Evolutionary conservation across 2,888 invertebrate genomes (phyloP), one percentile per base, ranked within the genome.

Genomic region (Drosophila bunnanda): DNA sequence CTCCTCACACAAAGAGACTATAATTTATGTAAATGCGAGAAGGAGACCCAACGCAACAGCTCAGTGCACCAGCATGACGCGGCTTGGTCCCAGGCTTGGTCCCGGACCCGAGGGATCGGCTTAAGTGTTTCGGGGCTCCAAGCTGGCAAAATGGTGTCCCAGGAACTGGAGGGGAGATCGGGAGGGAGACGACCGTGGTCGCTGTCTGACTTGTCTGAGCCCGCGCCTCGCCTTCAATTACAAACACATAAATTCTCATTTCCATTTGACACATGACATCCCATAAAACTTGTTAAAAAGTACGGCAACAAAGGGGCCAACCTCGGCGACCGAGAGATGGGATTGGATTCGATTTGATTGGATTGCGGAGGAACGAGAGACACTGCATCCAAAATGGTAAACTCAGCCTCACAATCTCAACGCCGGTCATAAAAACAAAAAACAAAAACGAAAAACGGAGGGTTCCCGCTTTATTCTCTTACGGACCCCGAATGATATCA

Each of bases 201-300:
- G 22, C 70, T 62, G 50, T 61, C 28, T 38, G 70, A 17, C 43
- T 30, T 59, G 52, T 59, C 57, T 75, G 34, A 22, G 77, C 73
- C 78, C 76, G 86, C 82, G 81, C 73, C 83, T 70, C 81, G 85
- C 81, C 89, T 91, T 90, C 91, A 91, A 91, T 91, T 91, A 91
- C 91, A 91, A 91, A 89, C 85, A 80, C 92, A 90, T 91, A 92
- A 92, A 91, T 91, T 90, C 80, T 81, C 86, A 88, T 90, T 91
- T 90, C 89, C 90, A 91, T 91, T 91, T 91, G 91, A 92, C 92
- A 91, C 89, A 89, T 91, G 91, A 91, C 91, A 91, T 89, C 85
- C 81, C 88, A 91, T 91, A 89, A 91, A 90, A 91, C 83, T 84
- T 80, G 86, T 89, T 89, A 82, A 89, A 89, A 87, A 81, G 79